A percentile compares a stretch with the other conserved stretches of the same genome.
These are phyloP conservation scores for Himalopsyche phryganea DNA, from an alignment of 1,140 invertebrate genomes.

Conservation along the genomic window DNA sequence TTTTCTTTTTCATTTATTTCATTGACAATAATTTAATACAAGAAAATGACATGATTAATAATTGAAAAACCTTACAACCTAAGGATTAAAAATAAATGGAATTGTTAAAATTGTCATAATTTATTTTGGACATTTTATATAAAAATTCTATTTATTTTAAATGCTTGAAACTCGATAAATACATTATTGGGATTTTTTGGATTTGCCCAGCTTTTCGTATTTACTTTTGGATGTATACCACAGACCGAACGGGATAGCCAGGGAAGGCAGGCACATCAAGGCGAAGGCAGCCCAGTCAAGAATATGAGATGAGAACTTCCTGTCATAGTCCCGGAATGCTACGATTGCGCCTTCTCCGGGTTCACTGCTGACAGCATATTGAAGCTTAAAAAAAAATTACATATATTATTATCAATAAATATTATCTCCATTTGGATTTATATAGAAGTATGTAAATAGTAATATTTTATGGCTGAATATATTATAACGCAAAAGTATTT, in stretches of 20 bases:
- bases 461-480: no score
- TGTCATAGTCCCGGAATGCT: conserved; percentile 93
- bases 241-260: conserved; percentile 89
- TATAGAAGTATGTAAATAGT: no score
- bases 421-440: no score
- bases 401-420: no score
- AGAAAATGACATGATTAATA: no score
- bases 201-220: conserved; percentile 78
- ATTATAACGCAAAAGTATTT: no score
- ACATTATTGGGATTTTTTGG: conserved; percentile 54
- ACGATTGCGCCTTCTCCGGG: conserved; percentile 96
- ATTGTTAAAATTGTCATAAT: conserved; percentile 1
- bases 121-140: neutral
- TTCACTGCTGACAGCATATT: conserved; percentile 88
- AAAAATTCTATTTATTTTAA: neutral
- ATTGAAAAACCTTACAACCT: conserved; percentile 1
- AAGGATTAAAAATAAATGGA: conserved; percentile 6
- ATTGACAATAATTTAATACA: no score
- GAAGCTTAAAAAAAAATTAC: conserved; percentile 55
- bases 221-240: conserved; percentile 95
- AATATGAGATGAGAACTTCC: conserved; percentile 96
- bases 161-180: neutral
- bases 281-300: conserved; percentile 96
- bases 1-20: no score
- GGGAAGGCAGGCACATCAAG: conserved; percentile 91